Evolutionary conservation across 1,140 invertebrate genomes (phyloP), one percentile per base, ranked within the genome.

Genomic region (Ctenoplectra terminalis): DNA sequence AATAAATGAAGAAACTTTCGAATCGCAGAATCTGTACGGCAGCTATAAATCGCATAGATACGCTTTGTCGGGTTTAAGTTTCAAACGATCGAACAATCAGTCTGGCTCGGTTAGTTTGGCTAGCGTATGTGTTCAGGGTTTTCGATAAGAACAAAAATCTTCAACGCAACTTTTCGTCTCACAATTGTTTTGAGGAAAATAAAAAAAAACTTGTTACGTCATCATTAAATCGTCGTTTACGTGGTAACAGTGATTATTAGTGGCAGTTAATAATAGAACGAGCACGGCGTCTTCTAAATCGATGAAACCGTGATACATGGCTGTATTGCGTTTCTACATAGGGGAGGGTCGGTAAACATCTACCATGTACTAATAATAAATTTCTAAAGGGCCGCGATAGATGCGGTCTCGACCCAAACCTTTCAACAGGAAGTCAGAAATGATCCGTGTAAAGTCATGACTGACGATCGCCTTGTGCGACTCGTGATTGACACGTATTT

Each of bases 261-360:
- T 11, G 46, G 17, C 0, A 37, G 54, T 50, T 79, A 79, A 71
- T 79, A 78, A 78, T 71, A 71, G 76, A 60, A 26, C 54, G 29
- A n/a, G 29, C 29, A 11, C 20, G 2, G 23, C 34, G 15, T 70
- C 29, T 56, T 70, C 8, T 48, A 37, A 50, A 79, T 72, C 67
- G 56, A 71, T 60, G 54, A 58, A 23, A 60, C 50, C 66, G 43
- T 54, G 43, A 29, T 50, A 43, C 34, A 63, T 3, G 34, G 34
- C 50, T 5, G 54, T 23, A 34, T 34, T 61, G 76, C 43, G 46
- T 61, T 40, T n/a, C 46, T 37, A 29, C 11, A 31, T 72, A 72
- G 31, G 46, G 69, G 69, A 79, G 54, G 34, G 69, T 48, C 43
- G n/a, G 40, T 72, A 79, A 79, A 79, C 69, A 63, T 40, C 37